Percentiles rank a stretch among this genome's conserved stretches.
Evolutionary conservation across 2,888 invertebrate species (phyloP).

Genomic region (Acrocera orbiculus): DNA sequence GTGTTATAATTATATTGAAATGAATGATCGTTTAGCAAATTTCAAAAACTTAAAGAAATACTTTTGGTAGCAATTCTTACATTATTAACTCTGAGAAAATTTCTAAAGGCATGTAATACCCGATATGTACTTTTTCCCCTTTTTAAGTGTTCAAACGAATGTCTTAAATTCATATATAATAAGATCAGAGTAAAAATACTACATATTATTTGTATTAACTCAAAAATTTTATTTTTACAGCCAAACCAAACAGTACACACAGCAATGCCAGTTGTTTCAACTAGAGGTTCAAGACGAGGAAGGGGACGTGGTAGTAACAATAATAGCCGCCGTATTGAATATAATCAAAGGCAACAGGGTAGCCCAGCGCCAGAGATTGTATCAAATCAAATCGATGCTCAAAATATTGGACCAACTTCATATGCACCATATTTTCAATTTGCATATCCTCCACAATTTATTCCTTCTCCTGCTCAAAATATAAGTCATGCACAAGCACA

Average conservation of each 20-base stretch:
- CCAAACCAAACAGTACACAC: constrained; percentile 1
- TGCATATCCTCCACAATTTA: constrained; percentile 18
- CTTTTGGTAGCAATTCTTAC: neutral
- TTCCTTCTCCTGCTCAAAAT: constrained; percentile 18
- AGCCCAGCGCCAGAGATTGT: constrained; percentile 17
- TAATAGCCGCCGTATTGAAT: constrained; percentile 22
- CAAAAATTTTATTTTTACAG: neutral
- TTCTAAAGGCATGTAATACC: no score
- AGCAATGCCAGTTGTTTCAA: constrained; percentile 6
- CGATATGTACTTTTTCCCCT: no score
- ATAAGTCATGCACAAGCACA: constrained; percentile 25
- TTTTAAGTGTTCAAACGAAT: no score
- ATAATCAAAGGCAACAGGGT: constrained; percentile 18
- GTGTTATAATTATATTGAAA: no score
- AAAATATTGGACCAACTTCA: constrained; percentile 11
- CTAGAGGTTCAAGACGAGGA: constrained; percentile 20
- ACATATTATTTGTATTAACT: no score
- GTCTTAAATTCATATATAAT: no score
- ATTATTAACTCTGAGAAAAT: neutral
- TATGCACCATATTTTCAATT: constrained; percentile 13
- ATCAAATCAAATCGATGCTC: constrained; percentile 13
- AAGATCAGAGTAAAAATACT: no score
- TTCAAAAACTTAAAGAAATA: neutral
- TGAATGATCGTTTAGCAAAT: no score
- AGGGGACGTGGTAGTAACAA: constrained; percentile 21